These are phyloP conservation scores for Patella depressa DNA, from an alignment of 2,888 invertebrate genomes.

Conservation along the genomic window DNA sequence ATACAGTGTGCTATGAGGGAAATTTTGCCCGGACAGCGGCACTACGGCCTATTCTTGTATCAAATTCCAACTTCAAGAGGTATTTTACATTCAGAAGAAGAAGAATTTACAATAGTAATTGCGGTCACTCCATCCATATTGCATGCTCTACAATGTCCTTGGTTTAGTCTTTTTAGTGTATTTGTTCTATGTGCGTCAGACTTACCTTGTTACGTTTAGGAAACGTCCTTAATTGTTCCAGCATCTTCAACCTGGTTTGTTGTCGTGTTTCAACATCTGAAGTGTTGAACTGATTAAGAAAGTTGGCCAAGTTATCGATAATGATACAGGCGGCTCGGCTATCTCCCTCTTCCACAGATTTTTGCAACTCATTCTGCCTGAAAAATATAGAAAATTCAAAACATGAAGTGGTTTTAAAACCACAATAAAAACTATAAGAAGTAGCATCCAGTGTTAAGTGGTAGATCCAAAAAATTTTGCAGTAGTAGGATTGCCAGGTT, in stretches of 20 bases:
- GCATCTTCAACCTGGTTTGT: conserved; percentile 37
- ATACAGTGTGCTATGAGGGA: too few species aligned
- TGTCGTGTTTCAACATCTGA: neutral
- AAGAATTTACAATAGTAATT: too few species aligned
- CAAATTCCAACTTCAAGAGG: too few species aligned
- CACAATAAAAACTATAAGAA: neutral
- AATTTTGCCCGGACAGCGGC: too few species aligned
- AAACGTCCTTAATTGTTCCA: conserved; percentile 45
- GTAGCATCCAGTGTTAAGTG: too few species aligned
- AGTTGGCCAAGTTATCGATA: conserved; percentile 51
- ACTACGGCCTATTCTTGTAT: too few species aligned
- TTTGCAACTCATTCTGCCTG: conserved; percentile 46
- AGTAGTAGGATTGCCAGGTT: too few species aligned
- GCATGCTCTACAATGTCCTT: too few species aligned
- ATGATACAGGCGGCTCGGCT: conserved; percentile 53
- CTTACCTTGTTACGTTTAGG: conserved; percentile 59
- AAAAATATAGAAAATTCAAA: conserved; percentile 24
- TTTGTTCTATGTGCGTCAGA: neutral
- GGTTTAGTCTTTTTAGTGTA: too few species aligned
- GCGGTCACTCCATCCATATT: too few species aligned
- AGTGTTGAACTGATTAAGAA: conserved; percentile 44
- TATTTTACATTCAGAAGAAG: too few species aligned
- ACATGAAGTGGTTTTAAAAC: neutral
- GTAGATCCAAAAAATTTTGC: too few species aligned
- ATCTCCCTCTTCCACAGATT: conserved; percentile 46